Conservation (phyloP, 30 jellyfish, hydroid and myxozoan genomes). For the Phacellophora camtschatica region DNA sequence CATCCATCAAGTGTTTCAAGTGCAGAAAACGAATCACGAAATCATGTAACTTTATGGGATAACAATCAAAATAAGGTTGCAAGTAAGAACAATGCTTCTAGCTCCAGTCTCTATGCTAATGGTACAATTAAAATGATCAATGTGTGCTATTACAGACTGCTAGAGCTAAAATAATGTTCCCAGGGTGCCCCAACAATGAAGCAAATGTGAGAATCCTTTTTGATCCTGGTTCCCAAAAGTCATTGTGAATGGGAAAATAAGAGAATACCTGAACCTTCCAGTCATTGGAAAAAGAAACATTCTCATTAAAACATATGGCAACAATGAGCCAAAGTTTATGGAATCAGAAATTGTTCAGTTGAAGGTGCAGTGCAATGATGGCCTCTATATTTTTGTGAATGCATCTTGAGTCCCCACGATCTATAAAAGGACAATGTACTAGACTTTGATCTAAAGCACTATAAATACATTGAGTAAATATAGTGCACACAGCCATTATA, state of each 20-base stretch:
- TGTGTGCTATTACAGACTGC: too few species aligned
- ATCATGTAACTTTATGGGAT: too few species aligned
- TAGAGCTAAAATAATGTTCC: too few species aligned
- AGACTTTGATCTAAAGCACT: background rate
- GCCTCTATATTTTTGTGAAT: background rate
- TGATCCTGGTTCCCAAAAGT: too few species aligned
- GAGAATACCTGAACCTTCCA: background rate
- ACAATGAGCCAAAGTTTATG: background rate
- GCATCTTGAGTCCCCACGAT: background rate
- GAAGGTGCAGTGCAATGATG: background rate
- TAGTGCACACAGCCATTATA: too few species aligned
- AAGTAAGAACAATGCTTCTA: too few species aligned
- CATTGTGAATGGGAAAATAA: too few species aligned
- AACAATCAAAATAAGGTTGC: too few species aligned
- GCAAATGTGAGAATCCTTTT: too few species aligned
- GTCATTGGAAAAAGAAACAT: background rate
- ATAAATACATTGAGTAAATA: background rate
- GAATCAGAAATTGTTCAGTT: background rate
- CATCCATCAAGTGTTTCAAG: background rate
- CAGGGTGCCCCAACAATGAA: too few species aligned
- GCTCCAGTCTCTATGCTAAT: too few species aligned
- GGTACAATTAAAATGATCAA: too few species aligned
- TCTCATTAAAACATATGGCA: background rate
- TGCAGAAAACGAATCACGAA: background rate
- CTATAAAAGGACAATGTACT: background rate